phyloP scores from a whole-genome alignment of 2,797 vertebrate genomes.

The Xiphophorus birchmanni region DNA sequence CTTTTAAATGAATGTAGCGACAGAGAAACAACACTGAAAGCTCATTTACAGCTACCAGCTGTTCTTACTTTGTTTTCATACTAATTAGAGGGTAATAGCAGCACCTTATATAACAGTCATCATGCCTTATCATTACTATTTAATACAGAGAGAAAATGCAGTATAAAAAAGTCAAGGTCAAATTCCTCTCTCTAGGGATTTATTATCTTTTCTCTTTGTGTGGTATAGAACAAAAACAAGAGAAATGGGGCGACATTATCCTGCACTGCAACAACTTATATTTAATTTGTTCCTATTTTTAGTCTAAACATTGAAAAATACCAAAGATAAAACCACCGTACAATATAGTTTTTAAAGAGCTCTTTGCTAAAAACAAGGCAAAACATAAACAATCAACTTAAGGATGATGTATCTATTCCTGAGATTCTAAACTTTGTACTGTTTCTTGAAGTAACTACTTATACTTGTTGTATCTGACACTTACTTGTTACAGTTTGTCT shows the following conservation, averaged over 20 bases:
- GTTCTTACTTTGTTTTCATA: neutral
- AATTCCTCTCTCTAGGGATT: neutral
- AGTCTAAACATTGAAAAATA: neutral
- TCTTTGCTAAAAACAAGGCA: neutral
- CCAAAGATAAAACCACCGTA: neutral
- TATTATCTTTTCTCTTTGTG: slow-evolving; percentile 1
- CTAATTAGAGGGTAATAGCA: neutral
- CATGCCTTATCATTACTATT: neutral
- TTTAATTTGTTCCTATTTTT: neutral
- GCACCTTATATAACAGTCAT: neutral
- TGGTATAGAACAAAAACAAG: slow-evolving; percentile 10
- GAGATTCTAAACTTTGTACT: neutral
- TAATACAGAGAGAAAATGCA: neutral
- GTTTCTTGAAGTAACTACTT: neutral
- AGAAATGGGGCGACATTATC: slow-evolving; percentile 2
- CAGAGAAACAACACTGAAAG: neutral
- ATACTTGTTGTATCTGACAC: neutral
- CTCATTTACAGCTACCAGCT: neutral
- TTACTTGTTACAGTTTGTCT: neutral
- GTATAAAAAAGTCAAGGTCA: neutral
- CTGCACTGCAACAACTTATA: slow-evolving; percentile 8
- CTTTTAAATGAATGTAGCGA: neutral
- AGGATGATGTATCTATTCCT: neutral
- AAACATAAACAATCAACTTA: neutral
- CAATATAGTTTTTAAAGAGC: neutral